Evolutionary conservation across 2,888 invertebrate genomes (phyloP), one percentile per base, ranked within the genome.

Genomic region (Acanthoscelides obtectus): DNA sequence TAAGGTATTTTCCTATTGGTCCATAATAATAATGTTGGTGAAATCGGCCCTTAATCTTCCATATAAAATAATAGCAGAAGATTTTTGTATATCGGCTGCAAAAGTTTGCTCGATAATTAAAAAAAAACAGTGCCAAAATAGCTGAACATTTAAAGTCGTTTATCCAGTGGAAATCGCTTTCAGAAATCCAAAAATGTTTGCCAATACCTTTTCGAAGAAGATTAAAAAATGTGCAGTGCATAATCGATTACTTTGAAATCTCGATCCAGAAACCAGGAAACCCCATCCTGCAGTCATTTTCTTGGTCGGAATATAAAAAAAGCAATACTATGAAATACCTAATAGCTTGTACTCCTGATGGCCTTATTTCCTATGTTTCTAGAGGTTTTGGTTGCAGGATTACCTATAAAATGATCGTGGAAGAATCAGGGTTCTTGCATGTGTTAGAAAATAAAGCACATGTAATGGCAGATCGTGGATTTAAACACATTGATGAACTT

Each of bases 221-320:
- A 66, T 69, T 22, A 20, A 72, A 63, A 69, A 66, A 72, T 25
- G 69, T 69, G 21, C 67, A 63, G 12, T 66, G 69, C 67, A 69
- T 69, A 22, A 69, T 72, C 19, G 69, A 72, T 72, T 72, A 66
- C 63, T 72, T 72, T 66, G 69, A 69, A 27, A 69, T 66, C 66
- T 72, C 67, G 1, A 72, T 69, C 66, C 67, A 69, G 27, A 79
- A 80, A 72, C 79, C 79, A 67, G 71, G 71, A 20, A 72, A 80
- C 77, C 69, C 80, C 21, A 27, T 77, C 17, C 20, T 77, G 66
- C 80, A 81, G 69, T 69, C 79, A 20, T 70, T 79, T 12, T 79
- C 80, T 12, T 81, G 79, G 79, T 81, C 80, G 3, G 77, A 80
- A 5, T 81, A 80, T 71, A 80, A 80, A 75, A 77, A 79, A 65